Conservation (phyloP, 2,797 vertebrate species). For the Epinephelus coioides region DNA sequence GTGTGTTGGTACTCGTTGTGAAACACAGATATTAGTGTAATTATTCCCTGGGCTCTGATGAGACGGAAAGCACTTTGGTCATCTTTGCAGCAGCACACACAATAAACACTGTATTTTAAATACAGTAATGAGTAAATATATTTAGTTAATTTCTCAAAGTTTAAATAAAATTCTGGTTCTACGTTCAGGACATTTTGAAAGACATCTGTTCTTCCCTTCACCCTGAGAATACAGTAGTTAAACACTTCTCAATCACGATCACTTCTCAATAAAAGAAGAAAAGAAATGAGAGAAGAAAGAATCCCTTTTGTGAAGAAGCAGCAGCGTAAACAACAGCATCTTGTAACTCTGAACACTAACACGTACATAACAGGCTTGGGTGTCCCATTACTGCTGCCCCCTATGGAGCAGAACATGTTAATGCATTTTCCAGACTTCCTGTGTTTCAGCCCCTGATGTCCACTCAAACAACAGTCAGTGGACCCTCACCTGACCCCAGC, state of each 20-base stretch:
- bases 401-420: slow-evolving; percentile 20
- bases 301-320: no score
- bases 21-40: no score
- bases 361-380: background rate
- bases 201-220: background rate
- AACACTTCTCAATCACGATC: no score
- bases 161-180: background rate
- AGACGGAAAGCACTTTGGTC: no score
- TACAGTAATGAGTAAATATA: background rate
- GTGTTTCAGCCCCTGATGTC: background rate
- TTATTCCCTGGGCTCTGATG: no score
- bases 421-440: slow-evolving; percentile 49
- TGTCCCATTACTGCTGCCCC: slow-evolving; percentile 44
- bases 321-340: background rate
- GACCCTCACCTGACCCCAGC: slow-evolving; percentile 5
- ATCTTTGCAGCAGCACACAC: no score
- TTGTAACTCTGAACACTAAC: background rate
- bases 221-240: background rate
- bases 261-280: no score
- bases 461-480: slow-evolving; percentile 8
- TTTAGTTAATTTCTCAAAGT: background rate
- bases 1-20: no score
- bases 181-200: background rate
- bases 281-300: no score
- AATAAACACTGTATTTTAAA: no score